Evolutionary conservation across 2,888 invertebrate species (phyloP), one percentile per base, ranked within the genome.

Genomic region (Xylota segnis): DNA sequence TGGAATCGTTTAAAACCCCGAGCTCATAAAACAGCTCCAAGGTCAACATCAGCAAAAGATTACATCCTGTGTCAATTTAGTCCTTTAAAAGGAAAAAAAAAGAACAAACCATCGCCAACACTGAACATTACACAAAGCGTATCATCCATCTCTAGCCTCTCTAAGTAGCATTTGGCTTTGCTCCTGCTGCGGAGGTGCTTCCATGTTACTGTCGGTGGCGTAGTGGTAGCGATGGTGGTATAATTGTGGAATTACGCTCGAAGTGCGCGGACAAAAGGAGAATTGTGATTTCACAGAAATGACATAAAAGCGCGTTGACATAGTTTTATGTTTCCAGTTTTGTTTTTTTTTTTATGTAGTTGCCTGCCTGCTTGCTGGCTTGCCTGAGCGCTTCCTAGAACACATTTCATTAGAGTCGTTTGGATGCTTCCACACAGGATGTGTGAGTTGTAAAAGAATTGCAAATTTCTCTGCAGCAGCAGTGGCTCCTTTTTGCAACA

Each of bases 351-450:
- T 4, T 7, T 10, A 29, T 58, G 5, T 14, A 32, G 27, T 9
- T 27, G 68, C 32, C 34, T 14, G 34, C 45, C 58, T 14, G 32
- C 27, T 14, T 27, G 68, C 32, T 37, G 10, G 34, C 45, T 56
- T 45, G 37, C 56, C 47, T 58, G 50, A 6, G 29, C 43, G 72
- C 61, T 81, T 61, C 70, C 61, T 58, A 54, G 72, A 59, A 74
- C 82, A 77, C 86, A 86, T 86, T 86, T 86, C 86, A 86, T 86
- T 82, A 86, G 76, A 82, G 52, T 61, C 82, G 71, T 82, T 86
- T 68, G 72, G 58, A 72, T 86, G 82, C 86, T 82, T 86, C 71
- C 72, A 63, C 76, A 76, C 72, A 82, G 76, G 82, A 86, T 81
- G 68, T 82, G 71, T 71, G 74, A 72, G 61, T 77, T 82, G 82